A percentile compares a stretch with the other conserved stretches of the same genome.
Conservation (phyloP, 2,113 vertebrate genomes). For the Gavialis gangeticus region DNA sequence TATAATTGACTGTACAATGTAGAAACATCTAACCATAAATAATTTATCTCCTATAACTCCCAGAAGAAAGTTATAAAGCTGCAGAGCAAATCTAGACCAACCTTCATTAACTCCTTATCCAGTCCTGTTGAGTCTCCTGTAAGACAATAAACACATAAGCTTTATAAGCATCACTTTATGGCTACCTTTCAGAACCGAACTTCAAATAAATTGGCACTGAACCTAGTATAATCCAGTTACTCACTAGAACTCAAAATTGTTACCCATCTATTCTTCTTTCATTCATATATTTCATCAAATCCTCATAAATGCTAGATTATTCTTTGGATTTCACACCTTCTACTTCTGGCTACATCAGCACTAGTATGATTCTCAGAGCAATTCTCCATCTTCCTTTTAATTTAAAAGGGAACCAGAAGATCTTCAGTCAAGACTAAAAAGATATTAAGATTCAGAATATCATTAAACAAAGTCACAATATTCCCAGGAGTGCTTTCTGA, state of each 20-base stretch:
- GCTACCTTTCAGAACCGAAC: neutral
- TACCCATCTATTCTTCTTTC: neutral
- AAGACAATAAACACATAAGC: neutral
- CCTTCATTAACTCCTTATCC: neutral
- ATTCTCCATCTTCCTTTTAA: neutral
- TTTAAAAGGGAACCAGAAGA: neutral
- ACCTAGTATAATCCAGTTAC: neutral
- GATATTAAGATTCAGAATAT: neutral
- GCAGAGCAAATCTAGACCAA: neutral
- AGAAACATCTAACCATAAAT: rapidly evolving
- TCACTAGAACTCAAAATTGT: neutral
- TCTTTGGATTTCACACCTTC: neutral
- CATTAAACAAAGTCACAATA: neutral
- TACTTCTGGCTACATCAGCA: neutral
- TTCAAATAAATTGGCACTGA: neutral
- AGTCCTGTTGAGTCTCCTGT: neutral
- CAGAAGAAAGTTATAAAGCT: neutral
- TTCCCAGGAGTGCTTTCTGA: neutral
- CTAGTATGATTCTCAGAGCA: neutral
- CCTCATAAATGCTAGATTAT: neutral
- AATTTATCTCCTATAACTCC: neutral
- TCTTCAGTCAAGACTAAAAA: neutral
- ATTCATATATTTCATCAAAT: neutral
- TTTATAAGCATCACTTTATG: neutral
- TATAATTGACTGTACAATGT: neutral